Evolutionary conservation across 1,140 invertebrate genomes (phyloP), one percentile per base, ranked within the genome.

Genomic region (Drosophila tropicalis): DNA sequence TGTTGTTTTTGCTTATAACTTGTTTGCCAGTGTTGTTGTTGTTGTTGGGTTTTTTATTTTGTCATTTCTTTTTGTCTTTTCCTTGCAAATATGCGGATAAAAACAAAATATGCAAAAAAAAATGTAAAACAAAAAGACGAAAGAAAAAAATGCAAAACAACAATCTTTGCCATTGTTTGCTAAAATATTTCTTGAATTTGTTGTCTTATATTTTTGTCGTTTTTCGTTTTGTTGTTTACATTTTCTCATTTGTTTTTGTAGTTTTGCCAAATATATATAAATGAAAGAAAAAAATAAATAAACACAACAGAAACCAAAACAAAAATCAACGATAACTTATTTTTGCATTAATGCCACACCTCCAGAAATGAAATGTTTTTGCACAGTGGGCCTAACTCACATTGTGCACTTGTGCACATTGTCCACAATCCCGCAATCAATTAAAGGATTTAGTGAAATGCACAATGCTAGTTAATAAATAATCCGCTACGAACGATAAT

Each of bases 181-280:
- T 41, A 51, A 51, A 22, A 51, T 22, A 51, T 15, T 57, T 62
- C 17, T 72, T 65, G 54, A 76, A 64, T 39, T 69, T 39, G 60
- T 83, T 5, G 29, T 29, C 32, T 36, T 55, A 64, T 76, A 65
- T 65, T 70, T 69, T 44, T 57, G 39, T 57, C 62, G 77, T 80
- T 70, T 64, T 40, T 40, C 41, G 29, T 70, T 70, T 34, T 58
- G 87, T 86, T 86, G 82, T 86, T 87, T 86, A 87, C 83, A 86
- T 87, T 6, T 72, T 22, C 40, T 32, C 51, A 39, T 36, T 67
- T 73, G 68, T 62, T 63, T 47, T 67, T 60, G 63, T 76, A 76
- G 72, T 76, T 76, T 76, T 76, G 60, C 64, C 65, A 58, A 67
- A 75, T 75, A 70, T 54, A 25, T 25, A 25, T 25, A 25, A 2